These are phyloP conservation scores for Apocheima hispidaria DNA, from an alignment of 2,888 invertebrate species.

Conservation along the genomic window DNA sequence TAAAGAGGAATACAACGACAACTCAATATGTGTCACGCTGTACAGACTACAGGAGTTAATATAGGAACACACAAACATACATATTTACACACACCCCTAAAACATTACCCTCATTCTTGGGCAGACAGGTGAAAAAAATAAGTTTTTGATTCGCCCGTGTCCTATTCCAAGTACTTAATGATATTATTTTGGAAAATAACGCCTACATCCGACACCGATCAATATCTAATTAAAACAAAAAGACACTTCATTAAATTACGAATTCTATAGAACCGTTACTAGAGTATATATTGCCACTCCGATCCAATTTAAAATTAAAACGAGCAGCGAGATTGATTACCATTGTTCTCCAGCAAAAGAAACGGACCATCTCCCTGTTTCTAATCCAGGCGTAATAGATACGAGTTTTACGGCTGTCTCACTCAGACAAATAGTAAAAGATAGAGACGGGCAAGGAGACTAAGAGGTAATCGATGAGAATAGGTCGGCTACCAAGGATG, in stretches of 20 bases:
- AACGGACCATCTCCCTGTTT: conserved; percentile 18
- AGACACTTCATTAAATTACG: conserved; percentile 43
- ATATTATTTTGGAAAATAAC: background rate
- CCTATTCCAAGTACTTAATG: background rate
- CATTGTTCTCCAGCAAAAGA: conserved; percentile 27
- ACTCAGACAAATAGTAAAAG: conserved; percentile 15
- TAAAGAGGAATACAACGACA: too few relatives aligned
- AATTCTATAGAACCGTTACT: conserved; percentile 16
- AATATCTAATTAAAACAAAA: conserved; percentile 21
- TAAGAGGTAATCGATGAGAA: conserved; percentile 34
- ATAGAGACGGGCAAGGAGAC: conserved; percentile 14
- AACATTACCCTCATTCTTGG: too few relatives aligned
- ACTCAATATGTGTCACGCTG: too few relatives aligned
- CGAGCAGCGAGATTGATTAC: conserved; percentile 21
- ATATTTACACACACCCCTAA: too few relatives aligned
- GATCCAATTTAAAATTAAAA: conserved; percentile 28
- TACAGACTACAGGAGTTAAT: too few relatives aligned
- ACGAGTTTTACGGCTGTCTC: conserved; percentile 13
- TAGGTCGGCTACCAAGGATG: conserved; percentile 45
- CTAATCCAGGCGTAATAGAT: conserved; percentile 23
- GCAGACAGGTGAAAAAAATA: too few relatives aligned
- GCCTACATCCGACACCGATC: conserved; percentile 1
- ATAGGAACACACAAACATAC: too few relatives aligned
- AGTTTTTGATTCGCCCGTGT: background rate
- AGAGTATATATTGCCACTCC: conserved; percentile 15